A percentile compares a stretch with the other conserved stretches of the same genome.
phyloP scores from a whole-genome alignment of 2,113 vertebrate genomes.

The Tetraodon nigroviridis region DNA sequence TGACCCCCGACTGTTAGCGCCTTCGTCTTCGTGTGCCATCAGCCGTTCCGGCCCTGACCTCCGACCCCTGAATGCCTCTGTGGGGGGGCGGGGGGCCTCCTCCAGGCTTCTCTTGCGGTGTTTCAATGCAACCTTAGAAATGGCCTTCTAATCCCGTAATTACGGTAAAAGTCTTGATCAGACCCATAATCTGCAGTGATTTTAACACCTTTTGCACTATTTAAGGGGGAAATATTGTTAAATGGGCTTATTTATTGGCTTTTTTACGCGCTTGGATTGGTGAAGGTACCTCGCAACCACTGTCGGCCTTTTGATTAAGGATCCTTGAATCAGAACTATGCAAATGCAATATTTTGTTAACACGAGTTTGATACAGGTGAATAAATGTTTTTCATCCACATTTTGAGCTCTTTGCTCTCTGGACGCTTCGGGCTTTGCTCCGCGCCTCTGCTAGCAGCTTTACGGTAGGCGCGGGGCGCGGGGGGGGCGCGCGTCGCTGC shows the following conservation, averaged over 20 bases:
- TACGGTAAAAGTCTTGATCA: background rate
- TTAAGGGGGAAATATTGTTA: conserved; percentile 26
- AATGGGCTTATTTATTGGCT: conserved; percentile 61
- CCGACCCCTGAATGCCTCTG: conserved; percentile 20
- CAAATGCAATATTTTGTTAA: conserved; percentile 12
- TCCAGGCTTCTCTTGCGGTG: too few species aligned
- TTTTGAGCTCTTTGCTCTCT: too few species aligned
- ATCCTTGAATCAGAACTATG: conserved; percentile 36
- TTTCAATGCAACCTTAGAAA: background rate
- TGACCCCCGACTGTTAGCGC: conserved; percentile 50
- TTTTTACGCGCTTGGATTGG: conserved; percentile 15
- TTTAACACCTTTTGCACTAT: conserved; percentile 44
- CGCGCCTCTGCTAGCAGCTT: conserved; percentile 38
- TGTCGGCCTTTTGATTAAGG: conserved; percentile 38
- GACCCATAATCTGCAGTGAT: background rate
- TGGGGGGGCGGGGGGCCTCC: too few species aligned
- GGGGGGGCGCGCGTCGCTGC: too few species aligned
- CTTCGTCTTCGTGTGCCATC: conserved; percentile 28
- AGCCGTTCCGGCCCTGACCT: conserved; percentile 28
- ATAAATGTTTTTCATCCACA: background rate
- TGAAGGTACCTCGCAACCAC: conserved; percentile 35
- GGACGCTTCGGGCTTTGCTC: background rate
- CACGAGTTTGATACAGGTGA: background rate
- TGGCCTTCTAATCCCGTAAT: too few species aligned
- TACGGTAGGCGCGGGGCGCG: conserved; percentile 57